Evolutionary conservation across 1,140 invertebrate genomes (phyloP), one percentile per base, ranked within the genome.

Genomic region (Brachionus asplanchnoidis): DNA sequence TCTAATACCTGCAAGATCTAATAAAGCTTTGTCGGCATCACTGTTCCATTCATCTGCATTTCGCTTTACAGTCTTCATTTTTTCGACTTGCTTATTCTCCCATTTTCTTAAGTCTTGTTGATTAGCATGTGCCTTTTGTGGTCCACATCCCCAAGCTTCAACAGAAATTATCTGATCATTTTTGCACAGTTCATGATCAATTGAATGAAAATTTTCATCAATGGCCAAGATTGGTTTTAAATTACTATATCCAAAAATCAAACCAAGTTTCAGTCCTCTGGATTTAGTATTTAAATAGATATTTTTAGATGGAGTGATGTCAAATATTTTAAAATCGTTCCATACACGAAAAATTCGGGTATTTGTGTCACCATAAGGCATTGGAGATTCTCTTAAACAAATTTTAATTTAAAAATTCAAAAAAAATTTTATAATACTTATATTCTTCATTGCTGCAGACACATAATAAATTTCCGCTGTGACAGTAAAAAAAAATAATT

Each of bases 381-480:
- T 14, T 6, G 79, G 65, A 40, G 79, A 82, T 65, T 82, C 65
- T 68, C 79, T 82, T 32, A 20, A 36, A 32, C 6, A 12, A 82
- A 40, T 73, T 42, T 36, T 23, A 14, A 68, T 17, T 42, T 60
- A 26, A 36, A 3, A 82, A 82, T 40, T 12, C 46, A 65, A 53
- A 53, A 2, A 56, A 17, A 2, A 3, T 26, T 9, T 50, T 20
- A 65, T 40, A 65, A 5, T 23, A 82, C 79, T 36, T 65, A 23
- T 82, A 82, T 36, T 82, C 79, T 82, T 82, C 79, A 60, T 82
- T 82, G 40, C 79, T 65, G 20, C 79, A 82, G 17, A 82, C 40
- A 68, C 79, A 82, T 20, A 82, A 82, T 42, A 82, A 82, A 46
- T 82, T 68, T 26, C 79, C 79, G 65, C 79, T 82, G 3, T 82